These are phyloP conservation scores for Hydrotaea cyrtoneurina DNA, from an alignment of 2,888 invertebrate species.

Conservation along the genomic window DNA sequence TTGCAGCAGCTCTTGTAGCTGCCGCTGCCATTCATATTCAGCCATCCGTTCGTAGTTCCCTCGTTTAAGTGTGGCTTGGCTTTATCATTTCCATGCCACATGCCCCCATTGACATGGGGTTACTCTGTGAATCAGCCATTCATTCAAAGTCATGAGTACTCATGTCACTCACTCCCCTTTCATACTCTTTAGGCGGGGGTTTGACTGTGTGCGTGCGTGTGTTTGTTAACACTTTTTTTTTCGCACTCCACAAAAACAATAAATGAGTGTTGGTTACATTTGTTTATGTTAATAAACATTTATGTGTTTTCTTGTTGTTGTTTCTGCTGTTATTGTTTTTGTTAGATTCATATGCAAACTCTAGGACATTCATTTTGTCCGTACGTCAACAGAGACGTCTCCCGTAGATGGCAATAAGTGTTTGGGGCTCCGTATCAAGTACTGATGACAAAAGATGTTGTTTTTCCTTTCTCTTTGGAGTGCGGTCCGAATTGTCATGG, in stretches of 20 bases:
- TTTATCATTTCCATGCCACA: constrained; percentile 15
- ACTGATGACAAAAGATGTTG: no score
- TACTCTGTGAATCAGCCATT: neutral
- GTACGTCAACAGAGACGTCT: constrained; percentile 1
- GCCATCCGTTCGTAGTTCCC: constrained; percentile 6
- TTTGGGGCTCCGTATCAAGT: no score
- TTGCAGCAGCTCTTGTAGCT: neutral
- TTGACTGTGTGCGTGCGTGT: neutral
- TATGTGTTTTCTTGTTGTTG: neutral
- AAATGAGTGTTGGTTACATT: constrained; percentile 26
- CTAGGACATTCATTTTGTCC: neutral
- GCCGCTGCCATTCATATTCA: constrained; percentile 4
- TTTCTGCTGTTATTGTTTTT: neutral
- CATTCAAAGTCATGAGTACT: constrained; percentile 16
- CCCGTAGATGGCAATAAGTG: neutral
- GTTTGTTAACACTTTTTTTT: neutral
- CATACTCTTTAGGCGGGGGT: no score
- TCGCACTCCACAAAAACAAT: neutral
- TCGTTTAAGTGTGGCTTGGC: neutral
- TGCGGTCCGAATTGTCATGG: no score
- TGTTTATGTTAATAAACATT: constrained; percentile 31
- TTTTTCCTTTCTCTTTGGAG: no score
- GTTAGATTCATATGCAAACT: constrained; percentile 2
- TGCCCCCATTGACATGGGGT: constrained; percentile 6
- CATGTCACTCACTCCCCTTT: constrained; percentile 3